Evolutionary conservation across 2,888 invertebrate species (phyloP).

Genomic region (Drosophila greeni): DNA sequence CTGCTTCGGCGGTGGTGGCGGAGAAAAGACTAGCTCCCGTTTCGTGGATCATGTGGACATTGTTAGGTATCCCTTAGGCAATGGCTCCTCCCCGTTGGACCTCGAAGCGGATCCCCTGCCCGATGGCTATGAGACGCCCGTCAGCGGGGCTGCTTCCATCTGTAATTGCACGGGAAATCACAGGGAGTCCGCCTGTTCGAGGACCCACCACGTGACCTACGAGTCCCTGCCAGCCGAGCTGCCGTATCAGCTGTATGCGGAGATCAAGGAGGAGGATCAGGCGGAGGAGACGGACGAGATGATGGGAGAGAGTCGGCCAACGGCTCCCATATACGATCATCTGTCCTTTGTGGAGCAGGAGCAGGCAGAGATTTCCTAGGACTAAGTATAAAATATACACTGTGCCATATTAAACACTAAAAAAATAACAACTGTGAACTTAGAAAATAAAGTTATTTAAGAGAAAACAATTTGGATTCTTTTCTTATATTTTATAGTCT

Average conservation of each 20-base stretch:
- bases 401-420: conserved; percentile 5
- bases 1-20: conserved; percentile 52
- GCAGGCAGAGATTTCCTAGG: conserved; percentile 17
- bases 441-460: conserved; percentile 1
- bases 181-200: conserved; percentile 52
- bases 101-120: conserved; percentile 34
- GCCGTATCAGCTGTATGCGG: conserved; percentile 73
- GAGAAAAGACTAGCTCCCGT: conserved; percentile 42
- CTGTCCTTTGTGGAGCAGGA: conserved; percentile 43
- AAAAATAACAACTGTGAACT: background rate
- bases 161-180: conserved; percentile 68
- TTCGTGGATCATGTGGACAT: conserved; percentile 75
- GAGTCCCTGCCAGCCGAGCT: conserved; percentile 66
- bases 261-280: conserved; percentile 63
- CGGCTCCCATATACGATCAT: conserved; percentile 61
- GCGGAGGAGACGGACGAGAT: conserved; percentile 12
- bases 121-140: conserved; percentile 75
- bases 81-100: conserved; percentile 37
- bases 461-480: background rate
- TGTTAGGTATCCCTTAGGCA: conserved; percentile 61
- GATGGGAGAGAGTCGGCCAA: background rate
- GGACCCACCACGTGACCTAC: conserved; percentile 73
- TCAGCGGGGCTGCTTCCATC: conserved; percentile 65
- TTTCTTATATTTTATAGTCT: conserved; percentile 20
- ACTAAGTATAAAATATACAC: background rate